Evolutionary conservation across 1,140 invertebrate genomes (phyloP), one percentile per base, ranked within the genome.

Genomic region (Monochamus saltuarius): DNA sequence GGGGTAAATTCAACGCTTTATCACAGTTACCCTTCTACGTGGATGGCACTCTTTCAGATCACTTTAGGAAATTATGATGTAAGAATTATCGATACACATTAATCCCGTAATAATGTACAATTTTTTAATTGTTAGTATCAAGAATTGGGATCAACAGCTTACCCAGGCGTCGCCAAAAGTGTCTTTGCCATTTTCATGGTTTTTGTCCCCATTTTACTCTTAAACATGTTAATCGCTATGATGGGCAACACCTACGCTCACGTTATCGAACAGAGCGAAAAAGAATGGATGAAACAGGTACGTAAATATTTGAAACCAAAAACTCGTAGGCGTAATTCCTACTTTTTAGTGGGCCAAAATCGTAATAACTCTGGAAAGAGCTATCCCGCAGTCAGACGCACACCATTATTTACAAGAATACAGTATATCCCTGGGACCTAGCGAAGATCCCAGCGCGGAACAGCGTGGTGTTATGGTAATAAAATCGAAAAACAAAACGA

Each of bases 151-250:
- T 83, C 88, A 69, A 95, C 94, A 1, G 90, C 90, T 2, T 97
- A 99, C 77, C 90, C 94, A 10, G 88, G 88, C 55, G 76, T 98
- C 40, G 90, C 91, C 0, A 98, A 98, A 80, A 87, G 92, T 0
- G 92, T 99, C 7, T 99, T 99, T 76, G 89, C 94, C 0, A 83
- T 97, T 34, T 99, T 99, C 76, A 98, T 98, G 94, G 92, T 99
- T 14, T 87, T 99, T 46, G 94, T 98, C 55, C 96, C 96, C 0
- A 97, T 99, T 70, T 80, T 99, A 13, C 80, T 99, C 65, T 83
- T 98, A 4, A 99, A 99, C 85, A 94, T 99, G 94, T 84, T 99
- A 71, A 98, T 98, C 66, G 96, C 97, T 59, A 98, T 98, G 95
- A 98, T 99, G 95, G 95, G 94, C 10, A 98, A 98, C 76, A 98